A percentile compares a stretch with the other conserved stretches of the same genome.
phyloP scores from a whole-genome alignment of 2,888 invertebrate genomes.

The Drosophila macrospina region DNA sequence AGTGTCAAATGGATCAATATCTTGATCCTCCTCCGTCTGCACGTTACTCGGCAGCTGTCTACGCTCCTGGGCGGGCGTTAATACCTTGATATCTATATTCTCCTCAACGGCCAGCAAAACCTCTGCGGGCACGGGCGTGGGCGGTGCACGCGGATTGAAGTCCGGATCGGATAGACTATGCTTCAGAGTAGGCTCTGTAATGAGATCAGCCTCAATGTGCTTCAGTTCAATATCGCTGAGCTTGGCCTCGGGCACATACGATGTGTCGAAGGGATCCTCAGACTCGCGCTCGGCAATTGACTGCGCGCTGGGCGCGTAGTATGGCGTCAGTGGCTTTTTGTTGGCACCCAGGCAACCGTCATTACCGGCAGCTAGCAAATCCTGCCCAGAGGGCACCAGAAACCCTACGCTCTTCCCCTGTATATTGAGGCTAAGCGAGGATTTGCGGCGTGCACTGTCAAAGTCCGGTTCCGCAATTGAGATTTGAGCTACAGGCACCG shows the following conservation, averaged over 20 bases:
- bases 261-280: conserved; percentile 94
- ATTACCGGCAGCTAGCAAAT: conserved; percentile 87
- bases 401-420: conserved; percentile 88
- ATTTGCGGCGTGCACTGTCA: conserved; percentile 86
- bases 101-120: conserved; percentile 86
- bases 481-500: conserved; percentile 22
- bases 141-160: conserved; percentile 87
- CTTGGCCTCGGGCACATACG: conserved; percentile 90
- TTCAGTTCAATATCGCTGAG: conserved; percentile 92
- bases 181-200: conserved; percentile 85
- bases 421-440: conserved; percentile 88
- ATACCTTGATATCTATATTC: conserved; percentile 89
- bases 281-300: conserved; percentile 86
- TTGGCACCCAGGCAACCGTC: conserved; percentile 87
- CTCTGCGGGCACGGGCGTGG: conserved; percentile 83
- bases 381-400: conserved; percentile 87
- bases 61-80: conserved; percentile 88
- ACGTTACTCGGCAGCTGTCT: conserved; percentile 68
- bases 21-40: conserved; percentile 66
- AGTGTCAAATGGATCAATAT: conserved; percentile 93
- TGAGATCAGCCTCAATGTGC: conserved; percentile 90
- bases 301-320: conserved; percentile 88
- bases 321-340: conserved; percentile 92
- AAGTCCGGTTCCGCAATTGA: conserved; percentile 54
- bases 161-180: conserved; percentile 89